These are phyloP conservation scores for Thinocorus orbignyianus DNA, from an alignment of 2,113 vertebrate genomes.

Conservation along the genomic window DNA sequence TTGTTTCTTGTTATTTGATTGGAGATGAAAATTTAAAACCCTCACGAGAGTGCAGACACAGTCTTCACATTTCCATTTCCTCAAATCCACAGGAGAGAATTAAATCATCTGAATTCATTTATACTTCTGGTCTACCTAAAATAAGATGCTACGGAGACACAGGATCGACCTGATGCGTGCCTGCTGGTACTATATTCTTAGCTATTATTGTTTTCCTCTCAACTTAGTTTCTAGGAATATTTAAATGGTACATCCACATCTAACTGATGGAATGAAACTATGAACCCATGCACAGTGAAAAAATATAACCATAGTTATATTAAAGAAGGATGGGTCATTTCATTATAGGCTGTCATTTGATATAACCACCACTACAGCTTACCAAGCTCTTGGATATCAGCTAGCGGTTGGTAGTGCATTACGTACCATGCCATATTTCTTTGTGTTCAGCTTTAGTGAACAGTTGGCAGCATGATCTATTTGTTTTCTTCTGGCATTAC, in stretches of 20 bases:
- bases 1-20: background rate
- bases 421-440: background rate
- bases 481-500: background rate
- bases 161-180: background rate
- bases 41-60: background rate
- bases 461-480: background rate
- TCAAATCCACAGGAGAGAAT: background rate
- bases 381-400: background rate
- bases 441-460: slow-evolving; percentile 12
- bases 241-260: background rate
- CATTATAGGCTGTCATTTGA: background rate
- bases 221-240: background rate
- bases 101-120: background rate
- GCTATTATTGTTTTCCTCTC: background rate
- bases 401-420: background rate
- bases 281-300: background rate
- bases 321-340: background rate
- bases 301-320: background rate
- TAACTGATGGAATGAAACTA: background rate
- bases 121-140: background rate
- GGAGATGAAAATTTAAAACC: background rate
- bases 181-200: background rate
- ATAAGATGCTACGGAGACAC: background rate
- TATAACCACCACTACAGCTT: background rate
- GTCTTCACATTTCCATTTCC: background rate